Percentiles rank a stretch among this genome's conserved stretches.
phyloP scores from a whole-genome alignment of 2,113 vertebrate genomes.

The Eonycteris spelaea region DNA sequence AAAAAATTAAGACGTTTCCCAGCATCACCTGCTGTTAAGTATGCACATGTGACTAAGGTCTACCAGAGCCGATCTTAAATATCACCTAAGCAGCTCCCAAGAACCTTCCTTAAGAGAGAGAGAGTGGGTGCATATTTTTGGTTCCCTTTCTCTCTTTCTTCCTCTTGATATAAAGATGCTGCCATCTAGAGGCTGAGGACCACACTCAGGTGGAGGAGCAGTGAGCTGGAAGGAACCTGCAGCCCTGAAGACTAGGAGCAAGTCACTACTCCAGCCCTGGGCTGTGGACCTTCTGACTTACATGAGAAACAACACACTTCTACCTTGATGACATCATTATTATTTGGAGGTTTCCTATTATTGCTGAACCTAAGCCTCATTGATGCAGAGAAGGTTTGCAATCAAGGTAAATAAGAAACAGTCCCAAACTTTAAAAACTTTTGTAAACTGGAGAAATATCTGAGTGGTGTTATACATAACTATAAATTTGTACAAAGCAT shows the following conservation, averaged over 20 bases:
- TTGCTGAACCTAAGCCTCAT: not conserved
- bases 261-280: not conserved
- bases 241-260: not conserved
- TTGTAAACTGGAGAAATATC: not conserved
- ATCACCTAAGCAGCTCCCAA: not conserved
- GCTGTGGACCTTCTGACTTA: not conserved
- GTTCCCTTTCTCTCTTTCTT: not conserved
- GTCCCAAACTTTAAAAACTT: not conserved
- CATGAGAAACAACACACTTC: not conserved
- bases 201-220: not conserved
- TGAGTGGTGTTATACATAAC: not conserved
- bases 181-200: not conserved
- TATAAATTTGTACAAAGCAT: not conserved
- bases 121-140: not conserved
- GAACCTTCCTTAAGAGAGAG: not conserved
- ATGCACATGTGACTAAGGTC: not conserved
- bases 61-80: not conserved
- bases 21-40: not conserved
- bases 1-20: not conserved
- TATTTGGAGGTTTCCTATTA: not conserved
- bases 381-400: not conserved
- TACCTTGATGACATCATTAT: not conserved
- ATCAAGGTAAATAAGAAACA: not conserved
- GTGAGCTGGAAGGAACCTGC: not conserved
- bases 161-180: not conserved